These are phyloP conservation scores for Uloborus diversus DNA, from an alignment of 1,140 invertebrate species.

Conservation along the genomic window DNA sequence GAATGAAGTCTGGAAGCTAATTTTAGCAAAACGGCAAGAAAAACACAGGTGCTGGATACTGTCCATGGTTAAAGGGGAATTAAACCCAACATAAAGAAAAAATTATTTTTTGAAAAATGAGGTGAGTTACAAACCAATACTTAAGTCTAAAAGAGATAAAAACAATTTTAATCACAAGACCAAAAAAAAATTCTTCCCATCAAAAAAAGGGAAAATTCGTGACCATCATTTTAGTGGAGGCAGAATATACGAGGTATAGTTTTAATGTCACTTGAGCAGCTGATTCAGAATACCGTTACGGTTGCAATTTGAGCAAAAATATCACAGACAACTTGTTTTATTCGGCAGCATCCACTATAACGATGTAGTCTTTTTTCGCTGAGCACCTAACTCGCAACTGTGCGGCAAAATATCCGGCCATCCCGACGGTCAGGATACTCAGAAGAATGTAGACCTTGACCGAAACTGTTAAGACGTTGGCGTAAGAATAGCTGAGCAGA, in stretches of 20 bases:
- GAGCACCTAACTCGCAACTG: slow-evolving; percentile 19
- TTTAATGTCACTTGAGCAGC: neutral
- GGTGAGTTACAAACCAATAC: no score
- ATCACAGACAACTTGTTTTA: no score
- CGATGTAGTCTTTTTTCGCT: neutral
- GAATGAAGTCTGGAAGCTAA: no score
- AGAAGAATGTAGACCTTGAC: slow-evolving; percentile 32
- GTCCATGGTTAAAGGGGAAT: no score
- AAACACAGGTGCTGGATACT: no score
- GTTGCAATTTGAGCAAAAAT: neutral
- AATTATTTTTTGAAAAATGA: no score
- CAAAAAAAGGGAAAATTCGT: neutral
- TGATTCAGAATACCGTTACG: neutral
- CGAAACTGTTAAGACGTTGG: slow-evolving; percentile 31
- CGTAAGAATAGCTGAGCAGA: slow-evolving; percentile 41
- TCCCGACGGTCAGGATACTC: slow-evolving; percentile 1
- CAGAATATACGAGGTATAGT: neutral
- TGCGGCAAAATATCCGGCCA: slow-evolving; percentile 7
- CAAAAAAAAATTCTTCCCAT: no score
- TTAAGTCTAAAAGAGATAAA: no score
- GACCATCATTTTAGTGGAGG: neutral
- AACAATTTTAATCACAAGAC: no score
- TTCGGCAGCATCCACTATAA: neutral
- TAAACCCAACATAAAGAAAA: no score
- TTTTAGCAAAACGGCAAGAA: no score